Base-by-base conservation (phyloP, 2,113 vertebrate genomes). In the Amphiprion percula region DNA sequence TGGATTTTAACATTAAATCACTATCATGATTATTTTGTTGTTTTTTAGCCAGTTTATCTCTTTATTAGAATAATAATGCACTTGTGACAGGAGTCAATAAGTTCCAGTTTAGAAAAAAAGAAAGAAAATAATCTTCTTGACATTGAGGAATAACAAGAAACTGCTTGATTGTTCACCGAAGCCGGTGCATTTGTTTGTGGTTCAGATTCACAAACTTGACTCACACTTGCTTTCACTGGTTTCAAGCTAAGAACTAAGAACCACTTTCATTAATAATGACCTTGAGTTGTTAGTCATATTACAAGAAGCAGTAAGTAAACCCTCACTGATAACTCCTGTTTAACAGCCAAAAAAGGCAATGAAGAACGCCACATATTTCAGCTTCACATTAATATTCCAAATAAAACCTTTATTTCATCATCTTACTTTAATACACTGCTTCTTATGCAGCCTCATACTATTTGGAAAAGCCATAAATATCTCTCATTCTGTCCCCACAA, bases 381-480 rank as follows among this genome's bases (percentile, higher is more conserved):
- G 37, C 26, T 66, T 60, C 37, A 21, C 15, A 55, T 21, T 44
- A 10, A 41, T 62, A 70, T 24, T 47, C 24, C 28, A 53, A 5
- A 69, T 28, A 64, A 56, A 69, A 39, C 23, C 55, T 67, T 68
- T 5, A 23, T 62, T 68, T 64, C 75, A 60, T 78, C 55, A 4
- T 6, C 21, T 10, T 28, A 8, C 49, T 56, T 21, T 54, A 47
- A 62, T 23, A 55, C 54, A 62, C 28, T 46, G 53, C 59, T 61
- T 60, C 50, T 37, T 30, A 56, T 39, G 58, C 23, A 67, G 77
- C 41, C 54, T 59, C n/a, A 50, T 24, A 37, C 3, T 39, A 68
- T 78, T 50, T 58, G 26, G 46, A 28, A 68, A 70, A 47, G 26
- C 65, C 66, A 60, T 64, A 70, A 77, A 74, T 75, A 78, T 73